Evolutionary conservation across 2,888 invertebrate genomes (phyloP), one percentile per base, ranked within the genome.

Genomic region (Ennomos quercinarius): DNA sequence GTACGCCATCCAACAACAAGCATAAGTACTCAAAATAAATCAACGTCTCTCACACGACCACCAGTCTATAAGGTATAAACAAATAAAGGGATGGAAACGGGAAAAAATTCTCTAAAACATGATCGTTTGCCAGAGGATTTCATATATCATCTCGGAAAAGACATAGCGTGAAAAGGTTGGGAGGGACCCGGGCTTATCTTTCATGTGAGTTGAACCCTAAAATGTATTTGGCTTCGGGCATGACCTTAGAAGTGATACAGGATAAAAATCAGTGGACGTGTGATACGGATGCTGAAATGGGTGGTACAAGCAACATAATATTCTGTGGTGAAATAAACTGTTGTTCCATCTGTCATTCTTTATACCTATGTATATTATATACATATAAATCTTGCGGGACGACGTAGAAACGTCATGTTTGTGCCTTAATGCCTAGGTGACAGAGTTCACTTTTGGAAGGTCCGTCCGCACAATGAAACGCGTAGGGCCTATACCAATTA

Each of bases 81-180:
- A 58, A 53, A 58, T 53, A 49, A 49, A 59, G 41, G 45, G 44
- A 10, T 13, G 36, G 36, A 38, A 50, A 27, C 40, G 43, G 37
- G 46, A 10, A 45, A 59, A 59, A 59, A 54, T 50, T 41, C 39
- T 50, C 42, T 61, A 51, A 56, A 61, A 61, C 51, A 61, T 47
- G 55, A 55, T 61, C 60, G 46, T 56, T 52, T 48, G 38, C n/a
- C 36, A 10, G 40, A 51, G 37, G 38, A 39, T 50, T 45, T 40
- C 61, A 68, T 70, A 66, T 68, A 70, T 70, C 70, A 70, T 66
- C 54, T 52, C 12, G 47, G 63, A 59, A 64, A 57, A 64, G 63
- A 56, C 61, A 56, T 54, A 51, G 64, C 65, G 66, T 65, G 68
- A 66, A 70, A 70, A 61, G 66, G 66, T 65, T 63, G 66, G 61